Evolutionary conservation across 2,888 invertebrate genomes (phyloP).

Genomic region (Plebejus argus): DNA sequence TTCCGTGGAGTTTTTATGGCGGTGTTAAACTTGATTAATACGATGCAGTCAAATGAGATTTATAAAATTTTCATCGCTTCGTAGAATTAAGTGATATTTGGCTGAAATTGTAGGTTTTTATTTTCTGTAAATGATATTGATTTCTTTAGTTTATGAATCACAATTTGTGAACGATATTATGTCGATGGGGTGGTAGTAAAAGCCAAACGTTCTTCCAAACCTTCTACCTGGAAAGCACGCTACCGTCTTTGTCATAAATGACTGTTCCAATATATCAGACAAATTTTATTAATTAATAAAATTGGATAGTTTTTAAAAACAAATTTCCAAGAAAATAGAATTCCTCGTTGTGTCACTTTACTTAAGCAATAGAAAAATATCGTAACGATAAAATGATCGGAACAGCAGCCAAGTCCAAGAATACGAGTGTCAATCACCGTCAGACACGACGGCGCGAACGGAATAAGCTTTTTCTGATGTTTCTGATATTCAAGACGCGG

Average conservation of each 20-base stretch:
- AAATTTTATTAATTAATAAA: too few species aligned
- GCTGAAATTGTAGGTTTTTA: not conserved
- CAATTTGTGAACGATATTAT: not conserved
- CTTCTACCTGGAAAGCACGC: not conserved
- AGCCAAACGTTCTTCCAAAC: too few species aligned
- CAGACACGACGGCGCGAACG: conserved; percentile 34
- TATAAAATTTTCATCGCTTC: conserved; percentile 6
- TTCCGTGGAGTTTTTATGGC: conserved; percentile 74
- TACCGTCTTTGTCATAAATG: too few species aligned
- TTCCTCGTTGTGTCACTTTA: not conserved
- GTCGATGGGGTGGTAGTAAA: too few species aligned
- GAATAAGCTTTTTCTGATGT: conserved; percentile 36
- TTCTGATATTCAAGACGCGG: conserved; percentile 32
- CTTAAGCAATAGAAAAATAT: conserved; percentile 17
- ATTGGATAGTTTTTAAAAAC: too few species aligned
- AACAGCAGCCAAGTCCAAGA: conserved; percentile 21
- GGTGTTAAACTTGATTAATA: conserved; percentile 77
- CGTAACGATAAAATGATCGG: conserved; percentile 20
- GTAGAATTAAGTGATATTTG: not conserved
- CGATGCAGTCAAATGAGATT: conserved; percentile 18
- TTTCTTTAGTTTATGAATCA: not conserved
- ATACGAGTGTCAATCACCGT: conserved; percentile 42
- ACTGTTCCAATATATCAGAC: too few species aligned
- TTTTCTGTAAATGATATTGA: not conserved
- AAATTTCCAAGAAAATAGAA: not conserved